A percentile compares a stretch with the other conserved stretches of the same genome.
phyloP scores from a whole-genome alignment of 1,140 invertebrate genomes.

The Thalassaphorura encarpata region DNA sequence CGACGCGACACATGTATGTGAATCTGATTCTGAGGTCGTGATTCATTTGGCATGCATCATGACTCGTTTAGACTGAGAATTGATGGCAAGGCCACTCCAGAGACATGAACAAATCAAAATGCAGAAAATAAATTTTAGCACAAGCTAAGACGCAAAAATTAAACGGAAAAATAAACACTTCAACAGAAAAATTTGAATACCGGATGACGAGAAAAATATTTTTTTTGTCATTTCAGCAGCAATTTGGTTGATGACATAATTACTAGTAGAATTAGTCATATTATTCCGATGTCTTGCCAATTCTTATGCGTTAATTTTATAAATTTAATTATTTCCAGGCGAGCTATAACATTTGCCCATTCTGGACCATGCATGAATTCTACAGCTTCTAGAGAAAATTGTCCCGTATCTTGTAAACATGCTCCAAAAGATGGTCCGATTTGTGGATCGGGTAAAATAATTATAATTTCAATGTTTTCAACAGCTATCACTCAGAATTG shows the following conservation, averaged over 20 bases:
- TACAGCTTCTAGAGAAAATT: slow-evolving; percentile 73
- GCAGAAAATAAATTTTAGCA: too few relatives aligned
- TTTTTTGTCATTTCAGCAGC: too few relatives aligned
- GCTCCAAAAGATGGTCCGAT: slow-evolving; percentile 75
- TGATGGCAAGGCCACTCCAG: too few relatives aligned
- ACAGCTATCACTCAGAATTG: neutral
- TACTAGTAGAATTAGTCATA: neutral
- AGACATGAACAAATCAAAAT: too few relatives aligned
- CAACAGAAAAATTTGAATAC: too few relatives aligned
- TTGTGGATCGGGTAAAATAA: slow-evolving; percentile 53
- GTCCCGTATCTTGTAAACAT: slow-evolving; percentile 70
- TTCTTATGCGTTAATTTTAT: neutral
- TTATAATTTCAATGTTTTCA: neutral
- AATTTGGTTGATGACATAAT: too few relatives aligned
- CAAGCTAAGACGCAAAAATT: too few relatives aligned
- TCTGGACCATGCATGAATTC: slow-evolving; percentile 78
- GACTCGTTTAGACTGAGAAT: too few relatives aligned
- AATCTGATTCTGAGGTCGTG: neutral
- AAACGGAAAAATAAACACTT: too few relatives aligned
- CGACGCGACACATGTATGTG: neutral
- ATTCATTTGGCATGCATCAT: neutral
- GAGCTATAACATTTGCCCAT: slow-evolving; percentile 60
- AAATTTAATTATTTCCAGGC: slow-evolving; percentile 38
- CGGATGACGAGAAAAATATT: too few relatives aligned
- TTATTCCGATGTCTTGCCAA: neutral